Evolutionary conservation across 2,797 vertebrate species (phyloP).

Genomic region (Psittacula echo): DNA sequence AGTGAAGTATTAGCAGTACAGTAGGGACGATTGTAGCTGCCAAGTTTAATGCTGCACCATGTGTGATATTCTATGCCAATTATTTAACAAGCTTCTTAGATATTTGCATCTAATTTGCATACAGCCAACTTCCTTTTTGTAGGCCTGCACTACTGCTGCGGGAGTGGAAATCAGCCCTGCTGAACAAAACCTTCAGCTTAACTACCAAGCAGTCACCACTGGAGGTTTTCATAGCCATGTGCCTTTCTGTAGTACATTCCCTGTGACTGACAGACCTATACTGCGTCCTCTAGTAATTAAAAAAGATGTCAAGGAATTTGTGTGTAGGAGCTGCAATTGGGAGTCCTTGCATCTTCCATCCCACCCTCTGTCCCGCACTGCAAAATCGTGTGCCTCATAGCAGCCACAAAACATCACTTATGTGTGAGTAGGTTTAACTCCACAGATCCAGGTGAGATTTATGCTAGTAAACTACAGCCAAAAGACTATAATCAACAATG

Average conservation of each 20-base stretch:
- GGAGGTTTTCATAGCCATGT: not conserved
- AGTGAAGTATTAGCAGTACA: conserved; percentile 32
- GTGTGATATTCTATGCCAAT: conserved; percentile 39
- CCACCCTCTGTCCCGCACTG: not conserved
- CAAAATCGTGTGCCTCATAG: not conserved
- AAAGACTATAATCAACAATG: not conserved
- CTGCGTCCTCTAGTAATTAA: not conserved
- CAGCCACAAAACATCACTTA: not conserved
- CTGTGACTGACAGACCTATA: not conserved
- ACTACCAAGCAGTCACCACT: not conserved
- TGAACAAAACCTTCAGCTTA: not conserved
- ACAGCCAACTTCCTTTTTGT: conserved; percentile 36
- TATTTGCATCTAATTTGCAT: conserved; percentile 61
- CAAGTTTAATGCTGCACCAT: conserved; percentile 39
- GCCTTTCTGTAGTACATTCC: not conserved
- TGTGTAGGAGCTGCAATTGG: not conserved
- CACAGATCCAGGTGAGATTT: not conserved
- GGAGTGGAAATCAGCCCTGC: not conserved
- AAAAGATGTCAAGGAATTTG: not conserved
- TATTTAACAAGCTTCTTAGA: conserved; percentile 55
- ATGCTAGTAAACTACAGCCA: not conserved
- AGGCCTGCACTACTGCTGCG: not conserved
- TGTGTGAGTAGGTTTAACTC: not conserved
- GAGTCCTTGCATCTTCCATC: not conserved
- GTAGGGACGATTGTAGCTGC: not conserved